phyloP scores from a whole-genome alignment of 2,797 vertebrate genomes.

The Crocidura indochinensis region DNA sequence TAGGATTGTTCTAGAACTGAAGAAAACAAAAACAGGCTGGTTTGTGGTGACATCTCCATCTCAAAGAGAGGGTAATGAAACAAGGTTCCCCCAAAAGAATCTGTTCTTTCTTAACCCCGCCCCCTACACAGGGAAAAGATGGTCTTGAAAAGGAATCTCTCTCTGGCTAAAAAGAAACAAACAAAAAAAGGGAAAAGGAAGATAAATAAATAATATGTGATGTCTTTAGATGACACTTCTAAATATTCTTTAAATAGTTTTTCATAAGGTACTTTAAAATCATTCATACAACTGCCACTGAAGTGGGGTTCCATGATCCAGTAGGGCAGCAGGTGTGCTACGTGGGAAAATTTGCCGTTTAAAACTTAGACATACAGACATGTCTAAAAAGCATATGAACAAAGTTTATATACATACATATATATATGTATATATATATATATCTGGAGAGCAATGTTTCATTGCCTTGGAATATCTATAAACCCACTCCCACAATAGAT shows the following conservation, averaged over 20 bases:
- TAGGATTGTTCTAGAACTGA: conserved; percentile 80
- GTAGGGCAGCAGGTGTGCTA: conserved; percentile 89
- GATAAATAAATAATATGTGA: conserved; percentile 87
- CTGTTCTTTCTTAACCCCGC: conserved; percentile 76
- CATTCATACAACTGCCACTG: conserved; percentile 88
- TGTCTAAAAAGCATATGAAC: conserved; percentile 90
- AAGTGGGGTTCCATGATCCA: conserved; percentile 85
- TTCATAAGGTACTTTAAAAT: conserved; percentile 88
- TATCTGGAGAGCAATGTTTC: conserved; percentile 86
- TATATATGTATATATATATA: conserved; percentile 92
- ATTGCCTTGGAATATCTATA: conserved; percentile 84
- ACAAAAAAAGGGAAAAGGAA: conserved; percentile 69
- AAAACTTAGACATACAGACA: conserved; percentile 89
- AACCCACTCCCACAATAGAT: conserved; percentile 85
- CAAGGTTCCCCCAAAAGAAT: conserved; percentile 68
- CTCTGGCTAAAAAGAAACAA: conserved; percentile 78
- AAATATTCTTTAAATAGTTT: conserved; percentile 88
- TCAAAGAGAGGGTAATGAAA: conserved; percentile 73
- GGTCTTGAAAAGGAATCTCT: conserved; percentile 78
- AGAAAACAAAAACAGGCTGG: conserved; percentile 79
- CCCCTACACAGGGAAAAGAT: conserved; percentile 5
- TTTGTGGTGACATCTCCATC: conserved; percentile 63
- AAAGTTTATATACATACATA: conserved; percentile 91
- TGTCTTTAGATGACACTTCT: conserved; percentile 88
- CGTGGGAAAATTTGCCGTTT: conserved; percentile 88